A percentile compares a stretch with the other conserved stretches of the same genome.
phyloP scores from a whole-genome alignment of 2,113 vertebrate genomes.

The Synodontis membranacea region DNA sequence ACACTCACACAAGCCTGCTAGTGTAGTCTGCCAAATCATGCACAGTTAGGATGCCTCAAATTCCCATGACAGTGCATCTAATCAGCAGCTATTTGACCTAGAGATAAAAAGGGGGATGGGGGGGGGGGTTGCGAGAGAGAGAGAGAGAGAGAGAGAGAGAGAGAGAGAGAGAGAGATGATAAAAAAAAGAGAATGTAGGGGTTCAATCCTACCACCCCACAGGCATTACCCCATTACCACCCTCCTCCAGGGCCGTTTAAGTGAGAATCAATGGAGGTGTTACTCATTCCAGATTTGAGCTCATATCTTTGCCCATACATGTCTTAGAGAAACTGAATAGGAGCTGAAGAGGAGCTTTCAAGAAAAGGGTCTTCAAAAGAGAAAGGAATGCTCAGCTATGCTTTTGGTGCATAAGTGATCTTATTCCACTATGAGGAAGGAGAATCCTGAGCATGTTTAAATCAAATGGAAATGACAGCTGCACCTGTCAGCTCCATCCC shows the following conservation, averaged over 20 bases:
- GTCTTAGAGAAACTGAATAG: not conserved
- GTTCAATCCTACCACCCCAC: not conserved
- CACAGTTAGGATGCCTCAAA: constrained; percentile 40
- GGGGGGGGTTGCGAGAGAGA: not conserved
- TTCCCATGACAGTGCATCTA: constrained; percentile 43
- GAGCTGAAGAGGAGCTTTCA: too few relatives aligned
- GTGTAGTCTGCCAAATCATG: constrained; percentile 10
- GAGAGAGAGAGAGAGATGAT: not conserved
- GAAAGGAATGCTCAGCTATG: not conserved
- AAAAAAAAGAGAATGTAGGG: not conserved
- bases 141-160: not conserved
- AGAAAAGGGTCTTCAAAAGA: not conserved
- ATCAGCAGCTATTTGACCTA: constrained; percentile 39
- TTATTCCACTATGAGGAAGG: not conserved
- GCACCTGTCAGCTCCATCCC: not conserved
- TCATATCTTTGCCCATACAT: not conserved
- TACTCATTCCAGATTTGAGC: not conserved
- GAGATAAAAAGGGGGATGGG: not conserved
- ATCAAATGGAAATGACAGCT: constrained; percentile 11
- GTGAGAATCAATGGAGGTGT: not conserved
- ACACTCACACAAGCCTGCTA: constrained; percentile 22
- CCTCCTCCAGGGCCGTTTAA: not conserved
- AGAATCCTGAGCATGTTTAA: not conserved
- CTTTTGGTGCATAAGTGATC: not conserved
- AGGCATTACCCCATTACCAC: not conserved